Evolutionary conservation across 1,140 invertebrate genomes (phyloP), one percentile per base, ranked within the genome.

Genomic region (Drosophila biarmipes): DNA sequence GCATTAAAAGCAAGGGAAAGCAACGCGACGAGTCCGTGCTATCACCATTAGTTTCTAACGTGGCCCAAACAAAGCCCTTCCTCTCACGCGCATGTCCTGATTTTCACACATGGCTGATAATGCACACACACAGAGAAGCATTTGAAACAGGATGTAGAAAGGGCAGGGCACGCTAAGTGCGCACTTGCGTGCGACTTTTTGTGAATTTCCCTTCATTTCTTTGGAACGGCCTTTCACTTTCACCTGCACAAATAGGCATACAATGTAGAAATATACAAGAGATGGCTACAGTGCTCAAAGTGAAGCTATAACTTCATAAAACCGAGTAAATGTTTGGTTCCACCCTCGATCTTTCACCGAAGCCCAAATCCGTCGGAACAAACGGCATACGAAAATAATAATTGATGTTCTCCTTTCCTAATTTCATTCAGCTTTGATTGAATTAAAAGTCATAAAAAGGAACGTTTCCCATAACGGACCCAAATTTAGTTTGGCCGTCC

Each of bases 31-130:
- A 56, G 19, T 38, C 68, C 4, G 21, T 68, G 61, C 73, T 67
- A 68, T 82, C 71, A 68, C 75, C 78, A 72, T 86, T 82, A 82
- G 82, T 82, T 72, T 48, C 40, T 40, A 62, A 42, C 49, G 55
- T 21, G 38, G 73, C 54, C 57, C 55, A 66, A 78, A 82, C 82
- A 86, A 86, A 61, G 82, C 54, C 62, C 52, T 68, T 72, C 55
- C 74, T 87, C 54, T 71, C 57, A 75, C 81, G 81, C 61, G 64
- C 78, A 78, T 75, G 82, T 87, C 74, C 82, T 86, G 82, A 87
- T 86, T 86, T 82, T 89, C 49, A 86, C 84, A 58, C 82, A 73
- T 86, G 82, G 75, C 43, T 86, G 82, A 78, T 87, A 86, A 86
- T 86, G 82, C 72, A 78, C 48, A 73, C 54, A 42, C 52, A 53